These are phyloP conservation scores for Diceros bicornis DNA, from an alignment of 2,797 vertebrate species.

Conservation along the genomic window DNA sequence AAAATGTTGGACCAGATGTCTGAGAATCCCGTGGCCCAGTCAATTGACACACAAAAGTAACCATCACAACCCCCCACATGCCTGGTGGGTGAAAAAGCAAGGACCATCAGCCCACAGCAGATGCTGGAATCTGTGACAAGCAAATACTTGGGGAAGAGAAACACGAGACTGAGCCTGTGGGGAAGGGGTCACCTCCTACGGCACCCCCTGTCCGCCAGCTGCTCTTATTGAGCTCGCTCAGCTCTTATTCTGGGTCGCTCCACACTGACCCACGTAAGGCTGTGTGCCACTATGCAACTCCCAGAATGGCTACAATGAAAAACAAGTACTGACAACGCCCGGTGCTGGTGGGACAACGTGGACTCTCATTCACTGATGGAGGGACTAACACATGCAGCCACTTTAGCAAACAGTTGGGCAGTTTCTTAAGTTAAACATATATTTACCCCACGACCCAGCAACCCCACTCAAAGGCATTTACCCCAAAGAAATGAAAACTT, in stretches of 20 bases:
- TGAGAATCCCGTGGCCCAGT: not conserved
- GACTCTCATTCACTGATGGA: not conserved
- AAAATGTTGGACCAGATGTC: not conserved
- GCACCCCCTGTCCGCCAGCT: not conserved
- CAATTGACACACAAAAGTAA: not conserved
- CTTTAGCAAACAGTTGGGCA: not conserved
- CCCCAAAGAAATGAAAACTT: not conserved
- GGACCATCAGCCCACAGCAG: not conserved
- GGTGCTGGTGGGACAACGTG: not conserved
- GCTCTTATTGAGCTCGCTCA: not conserved
- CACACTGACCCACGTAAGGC: not conserved
- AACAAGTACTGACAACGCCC: not conserved
- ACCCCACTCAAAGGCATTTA: not conserved
- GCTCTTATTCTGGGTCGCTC: not conserved
- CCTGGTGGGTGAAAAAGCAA: not conserved
- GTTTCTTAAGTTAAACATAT: not conserved
- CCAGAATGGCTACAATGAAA: not conserved
- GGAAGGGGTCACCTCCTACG: not conserved
- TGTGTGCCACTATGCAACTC: not conserved
- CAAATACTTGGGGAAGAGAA: not conserved
- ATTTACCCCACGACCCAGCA: not conserved
- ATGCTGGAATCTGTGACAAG: not conserved
- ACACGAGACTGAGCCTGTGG: not conserved
- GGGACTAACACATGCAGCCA: not conserved
- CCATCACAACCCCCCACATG: not conserved